Percentiles rank a stretch among this genome's conserved stretches.
These are phyloP conservation scores for Brachypalpus laphriformis DNA, from an alignment of 2,888 invertebrate species.

Conservation along the genomic window DNA sequence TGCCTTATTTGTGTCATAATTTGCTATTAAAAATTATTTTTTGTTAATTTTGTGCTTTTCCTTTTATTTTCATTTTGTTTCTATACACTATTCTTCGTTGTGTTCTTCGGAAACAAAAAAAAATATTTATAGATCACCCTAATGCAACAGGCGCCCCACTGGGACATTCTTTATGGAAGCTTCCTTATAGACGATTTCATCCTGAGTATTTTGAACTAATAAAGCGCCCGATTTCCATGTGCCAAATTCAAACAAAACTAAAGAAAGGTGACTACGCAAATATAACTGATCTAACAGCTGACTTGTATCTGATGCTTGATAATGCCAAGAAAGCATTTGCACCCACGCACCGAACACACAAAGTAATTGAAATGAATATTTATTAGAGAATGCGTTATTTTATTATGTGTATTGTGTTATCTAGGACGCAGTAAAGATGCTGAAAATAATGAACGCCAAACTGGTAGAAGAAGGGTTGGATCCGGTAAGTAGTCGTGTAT, in stretches of 20 bases:
- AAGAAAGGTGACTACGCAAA: slow-evolving; percentile 92
- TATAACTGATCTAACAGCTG: slow-evolving; percentile 94
- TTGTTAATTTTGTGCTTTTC: slow-evolving; percentile 70
- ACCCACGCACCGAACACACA: slow-evolving; percentile 91
- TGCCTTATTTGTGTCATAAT: slow-evolving; percentile 9
- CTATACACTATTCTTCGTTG: slow-evolving; percentile 41
- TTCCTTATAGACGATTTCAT: slow-evolving; percentile 95
- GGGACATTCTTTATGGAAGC: slow-evolving; percentile 95
- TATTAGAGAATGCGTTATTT: background rate
- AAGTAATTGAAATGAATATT: slow-evolving; percentile 83
- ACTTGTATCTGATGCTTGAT: slow-evolving; percentile 98
- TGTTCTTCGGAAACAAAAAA: slow-evolving; percentile 61
- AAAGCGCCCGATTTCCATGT: slow-evolving; percentile 96
- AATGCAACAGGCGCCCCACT: slow-evolving; percentile 88
- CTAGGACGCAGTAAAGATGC: slow-evolving; percentile 91
- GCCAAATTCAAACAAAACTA: slow-evolving; percentile 94
- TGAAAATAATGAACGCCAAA: slow-evolving; percentile 92
- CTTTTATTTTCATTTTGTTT: slow-evolving; percentile 62
- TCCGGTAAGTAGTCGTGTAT: slow-evolving; percentile 75
- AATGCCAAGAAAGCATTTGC: slow-evolving; percentile 96
- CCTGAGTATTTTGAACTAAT: slow-evolving; percentile 99
- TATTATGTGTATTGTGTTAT: slow-evolving; percentile 18
- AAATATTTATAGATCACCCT: slow-evolving; percentile 80
- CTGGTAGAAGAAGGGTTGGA: slow-evolving; percentile 83
- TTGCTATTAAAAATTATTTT: slow-evolving; percentile 40